Conservation (phyloP, 1,140 invertebrate species). For the Idris sp. region DNA sequence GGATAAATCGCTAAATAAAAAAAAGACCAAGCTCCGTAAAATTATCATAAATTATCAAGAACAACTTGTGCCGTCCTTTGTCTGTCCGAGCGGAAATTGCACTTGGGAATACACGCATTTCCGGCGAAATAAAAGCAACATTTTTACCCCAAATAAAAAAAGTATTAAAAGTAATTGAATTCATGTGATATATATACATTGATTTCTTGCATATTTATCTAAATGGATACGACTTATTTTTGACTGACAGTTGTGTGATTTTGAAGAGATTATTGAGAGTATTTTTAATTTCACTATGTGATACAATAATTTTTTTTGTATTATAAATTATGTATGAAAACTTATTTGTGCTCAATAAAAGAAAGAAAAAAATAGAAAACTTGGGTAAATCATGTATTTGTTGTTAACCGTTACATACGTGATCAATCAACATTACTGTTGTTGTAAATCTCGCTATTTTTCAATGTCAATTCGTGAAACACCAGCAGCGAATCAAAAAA, state of each 20-base stretch:
- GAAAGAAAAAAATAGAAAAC: constrained; percentile 4
- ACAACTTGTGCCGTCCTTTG: too few relatives aligned
- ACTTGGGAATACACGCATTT: too few relatives aligned
- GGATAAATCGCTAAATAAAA: constrained; percentile 6
- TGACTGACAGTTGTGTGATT: constrained; percentile 28
- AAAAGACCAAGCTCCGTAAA: constrained; percentile 1
- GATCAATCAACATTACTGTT: constrained; percentile 28
- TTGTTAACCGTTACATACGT: constrained; percentile 22
- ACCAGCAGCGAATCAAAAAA: too few relatives aligned
- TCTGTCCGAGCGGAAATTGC: too few relatives aligned
- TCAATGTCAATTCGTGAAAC: neutral
- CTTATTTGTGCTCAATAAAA: too few relatives aligned
- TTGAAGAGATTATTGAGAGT: constrained; percentile 31
- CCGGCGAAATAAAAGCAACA: neutral
- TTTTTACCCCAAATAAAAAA: constrained; percentile 10
- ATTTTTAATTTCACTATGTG: constrained; percentile 15
- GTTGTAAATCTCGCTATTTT: constrained; percentile 12
- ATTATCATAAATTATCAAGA: too few relatives aligned
- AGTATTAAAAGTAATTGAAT: neutral
- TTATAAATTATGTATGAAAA: too few relatives aligned
- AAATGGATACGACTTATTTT: constrained; percentile 22
- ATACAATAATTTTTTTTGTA: too few relatives aligned
- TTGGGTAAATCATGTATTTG: constrained; percentile 18
- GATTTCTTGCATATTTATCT: constrained; percentile 20
- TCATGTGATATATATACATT: constrained; percentile 7